Percentiles rank a stretch among this genome's conserved stretches.
Evolutionary conservation across 37 sponge, comb jelly and placozoan species (phyloP).

Genomic region (Ephydatia muelleri): DNA sequence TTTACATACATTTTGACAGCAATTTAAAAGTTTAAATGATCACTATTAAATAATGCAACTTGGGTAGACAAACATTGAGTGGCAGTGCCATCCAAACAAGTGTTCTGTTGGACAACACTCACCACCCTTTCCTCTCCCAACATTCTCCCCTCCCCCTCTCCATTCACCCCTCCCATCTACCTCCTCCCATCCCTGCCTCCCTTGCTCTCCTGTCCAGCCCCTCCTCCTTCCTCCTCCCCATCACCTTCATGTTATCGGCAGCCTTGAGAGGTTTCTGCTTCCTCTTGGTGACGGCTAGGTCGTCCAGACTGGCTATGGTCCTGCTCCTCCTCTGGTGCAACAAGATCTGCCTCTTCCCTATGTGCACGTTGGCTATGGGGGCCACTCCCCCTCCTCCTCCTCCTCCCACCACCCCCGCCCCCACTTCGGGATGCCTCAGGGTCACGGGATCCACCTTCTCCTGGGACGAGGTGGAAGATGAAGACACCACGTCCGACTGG

Average conservation of each 20-base stretch:
- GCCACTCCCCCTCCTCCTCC: background rate
- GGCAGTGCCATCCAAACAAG: too few species aligned
- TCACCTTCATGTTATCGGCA: constrained; percentile 54
- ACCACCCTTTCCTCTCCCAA: too few species aligned
- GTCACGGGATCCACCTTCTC: background rate
- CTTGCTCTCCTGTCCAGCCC: background rate
- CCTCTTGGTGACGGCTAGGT: constrained; percentile 23
- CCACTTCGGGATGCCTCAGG: background rate
- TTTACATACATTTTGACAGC: too few species aligned
- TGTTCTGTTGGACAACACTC: too few species aligned
- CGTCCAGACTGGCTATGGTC: constrained; percentile 23
- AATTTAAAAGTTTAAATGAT: too few species aligned
- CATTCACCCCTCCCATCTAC: too few species aligned
- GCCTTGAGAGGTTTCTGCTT: constrained; percentile 47
- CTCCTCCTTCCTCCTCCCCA: background rate
- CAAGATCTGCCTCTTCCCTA: constrained; percentile 44
- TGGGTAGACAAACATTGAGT: too few species aligned
- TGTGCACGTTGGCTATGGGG: constrained; percentile 19
- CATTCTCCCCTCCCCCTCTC: too few species aligned
- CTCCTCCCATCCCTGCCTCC: background rate
- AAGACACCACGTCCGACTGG: background rate
- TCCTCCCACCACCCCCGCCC: background rate
- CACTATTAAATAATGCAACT: too few species aligned
- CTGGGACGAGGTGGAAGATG: background rate
- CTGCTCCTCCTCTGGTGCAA: constrained; percentile 26